Conservation (phyloP, 1,140 invertebrate genomes). For the Pseudomyrmex sp. region DNA sequence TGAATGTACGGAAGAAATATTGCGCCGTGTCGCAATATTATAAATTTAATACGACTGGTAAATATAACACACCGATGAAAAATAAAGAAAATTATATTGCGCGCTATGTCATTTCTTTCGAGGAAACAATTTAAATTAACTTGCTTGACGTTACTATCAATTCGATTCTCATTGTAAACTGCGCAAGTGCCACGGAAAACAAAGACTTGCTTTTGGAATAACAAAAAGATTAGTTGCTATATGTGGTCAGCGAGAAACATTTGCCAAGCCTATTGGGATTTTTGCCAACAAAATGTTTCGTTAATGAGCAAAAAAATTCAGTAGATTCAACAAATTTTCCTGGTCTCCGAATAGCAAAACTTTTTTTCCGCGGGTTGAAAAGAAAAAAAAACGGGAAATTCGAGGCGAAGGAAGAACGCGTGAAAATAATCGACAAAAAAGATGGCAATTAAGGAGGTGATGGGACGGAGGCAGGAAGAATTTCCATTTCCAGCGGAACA, state of each 20-base stretch:
- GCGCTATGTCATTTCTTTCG: neutral
- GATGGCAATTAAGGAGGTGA: conserved; percentile 67
- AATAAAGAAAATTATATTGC: neutral
- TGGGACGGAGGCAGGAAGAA: conserved; percentile 70
- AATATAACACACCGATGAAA: neutral
- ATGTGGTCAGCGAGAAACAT: no score
- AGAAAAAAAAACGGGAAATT: conserved; percentile 4
- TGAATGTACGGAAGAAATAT: neutral
- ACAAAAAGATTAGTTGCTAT: no score
- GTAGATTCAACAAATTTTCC: no score
- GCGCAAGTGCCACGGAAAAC: neutral
- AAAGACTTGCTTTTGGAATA: no score
- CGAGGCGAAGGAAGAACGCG: conserved; percentile 29
- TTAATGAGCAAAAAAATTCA: no score
- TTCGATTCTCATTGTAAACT: neutral
- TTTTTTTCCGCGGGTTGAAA: no score
- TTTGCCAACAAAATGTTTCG: no score
- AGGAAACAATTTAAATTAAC: no score
- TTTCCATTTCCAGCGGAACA: conserved; percentile 82
- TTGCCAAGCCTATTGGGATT: no score
- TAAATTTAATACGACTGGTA: neutral
- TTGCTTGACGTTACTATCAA: neutral
- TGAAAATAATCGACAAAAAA: conserved; percentile 38
- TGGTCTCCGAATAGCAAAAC: no score
- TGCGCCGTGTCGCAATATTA: neutral